Base-by-base conservation (phyloP, 2,113 vertebrate genomes). In the Callocephalon fimbriatum region DNA sequence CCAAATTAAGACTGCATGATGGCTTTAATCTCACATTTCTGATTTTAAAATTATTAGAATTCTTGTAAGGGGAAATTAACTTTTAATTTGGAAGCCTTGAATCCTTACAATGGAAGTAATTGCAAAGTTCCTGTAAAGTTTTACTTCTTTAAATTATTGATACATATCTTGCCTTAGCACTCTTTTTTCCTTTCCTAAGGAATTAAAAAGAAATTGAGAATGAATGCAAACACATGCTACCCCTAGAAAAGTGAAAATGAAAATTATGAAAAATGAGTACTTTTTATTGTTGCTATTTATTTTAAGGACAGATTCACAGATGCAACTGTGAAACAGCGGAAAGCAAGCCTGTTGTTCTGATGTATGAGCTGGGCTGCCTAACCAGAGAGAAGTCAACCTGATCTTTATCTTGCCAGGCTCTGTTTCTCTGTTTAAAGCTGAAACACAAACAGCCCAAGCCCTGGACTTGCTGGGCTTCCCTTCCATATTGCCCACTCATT, bases 21-120 rank as follows among this genome's bases (percentile, higher is more conserved):
- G 73, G 31, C 50, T 89, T 95, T 91, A 91, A 77, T 89, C 54
- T 74, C 72, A 94, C 35, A 86, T 26, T 92, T 84, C 50, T 84
- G 91, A 89, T 91, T 91, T 91, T 84, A 81, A 91, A 93, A 84
- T 94, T 1, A 94, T 94, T 84, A 77, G 61, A 94, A 84, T 54
- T 86, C 91, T 95, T 84, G 35, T 74, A 92, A 96, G 51, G 76
- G 59, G 70, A 95, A 91, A 84, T 96, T 91, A 95, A 86, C 26
- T 89, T 89, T 95, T 91, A 45, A 92, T 88, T 84, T 88, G 59
- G 67, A 89, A 91, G 42, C 32, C 35, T 63, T 54, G 54, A 84
- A 50, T 89, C n/a, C 61, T 74, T 95, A 59, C 32, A 59, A 47
- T 47, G 29, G 23, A 89, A 86, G 38, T 89, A 88, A 89, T 63